These are phyloP conservation scores for Orchesella flavescens DNA, from an alignment of 2,888 invertebrate species.

Conservation along the genomic window DNA sequence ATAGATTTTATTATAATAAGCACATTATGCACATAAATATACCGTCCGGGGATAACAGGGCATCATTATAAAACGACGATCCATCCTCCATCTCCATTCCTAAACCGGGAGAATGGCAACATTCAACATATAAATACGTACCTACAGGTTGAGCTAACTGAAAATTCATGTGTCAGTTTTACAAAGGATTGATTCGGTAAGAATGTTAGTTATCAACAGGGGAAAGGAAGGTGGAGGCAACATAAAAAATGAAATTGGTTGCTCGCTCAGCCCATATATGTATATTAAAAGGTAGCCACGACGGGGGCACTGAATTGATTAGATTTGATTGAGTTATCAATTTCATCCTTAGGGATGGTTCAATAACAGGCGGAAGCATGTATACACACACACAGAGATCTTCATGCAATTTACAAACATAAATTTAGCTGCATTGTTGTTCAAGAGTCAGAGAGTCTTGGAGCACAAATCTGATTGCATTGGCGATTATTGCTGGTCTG, in stretches of 20 bases:
- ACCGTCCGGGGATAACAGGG: too few species aligned
- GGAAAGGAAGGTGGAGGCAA: constrained; percentile 11
- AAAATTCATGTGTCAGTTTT: constrained; percentile 31
- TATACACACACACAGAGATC: neutral
- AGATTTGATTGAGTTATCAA: constrained; percentile 61
- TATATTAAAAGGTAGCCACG: constrained; percentile 47
- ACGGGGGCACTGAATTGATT: constrained; percentile 56
- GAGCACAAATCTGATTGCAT: too few species aligned
- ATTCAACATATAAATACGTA: too few species aligned
- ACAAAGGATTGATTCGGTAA: neutral
- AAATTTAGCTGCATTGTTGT: too few species aligned
- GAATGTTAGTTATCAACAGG: constrained; percentile 20
- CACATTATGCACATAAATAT: too few species aligned
- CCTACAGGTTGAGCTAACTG: neutral
- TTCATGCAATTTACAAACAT: neutral
- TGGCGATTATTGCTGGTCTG: too few species aligned
- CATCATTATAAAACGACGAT: too few species aligned
- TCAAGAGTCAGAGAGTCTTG: too few species aligned
- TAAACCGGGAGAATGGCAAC: too few species aligned
- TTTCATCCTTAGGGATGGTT: constrained; percentile 38
- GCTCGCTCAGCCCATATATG: constrained; percentile 28
- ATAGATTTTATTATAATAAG: too few species aligned
- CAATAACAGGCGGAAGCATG: constrained; percentile 15
- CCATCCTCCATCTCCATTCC: too few species aligned
- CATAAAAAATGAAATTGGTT: constrained; percentile 28